Percentiles rank a stretch among this genome's conserved stretches.
phyloP scores from a whole-genome alignment of 2,113 vertebrate species.

The Mixornis gularis region DNA sequence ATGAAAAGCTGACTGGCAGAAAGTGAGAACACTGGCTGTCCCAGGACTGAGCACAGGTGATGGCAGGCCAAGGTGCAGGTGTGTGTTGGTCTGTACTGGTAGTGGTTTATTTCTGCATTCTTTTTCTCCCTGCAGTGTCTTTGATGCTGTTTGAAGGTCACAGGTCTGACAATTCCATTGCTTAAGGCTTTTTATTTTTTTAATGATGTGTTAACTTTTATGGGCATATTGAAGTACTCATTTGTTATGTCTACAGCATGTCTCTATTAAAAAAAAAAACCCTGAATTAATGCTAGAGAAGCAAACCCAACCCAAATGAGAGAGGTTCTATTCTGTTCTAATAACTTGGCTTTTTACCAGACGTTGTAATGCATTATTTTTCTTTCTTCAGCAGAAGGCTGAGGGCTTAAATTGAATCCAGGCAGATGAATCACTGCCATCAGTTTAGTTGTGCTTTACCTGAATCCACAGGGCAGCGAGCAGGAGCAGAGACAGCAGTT shows the following conservation, averaged over 20 bases:
- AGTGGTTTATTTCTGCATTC: neutral
- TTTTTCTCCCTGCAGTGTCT: neutral
- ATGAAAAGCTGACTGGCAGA: neutral
- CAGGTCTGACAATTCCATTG: neutral
- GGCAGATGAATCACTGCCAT: slow-evolving; percentile 35
- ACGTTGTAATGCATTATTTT: neutral
- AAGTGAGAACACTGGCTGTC: neutral
- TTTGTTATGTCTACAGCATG: neutral
- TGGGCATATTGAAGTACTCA: neutral
- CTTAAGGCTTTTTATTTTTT: slow-evolving; percentile 8
- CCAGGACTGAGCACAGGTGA: neutral
- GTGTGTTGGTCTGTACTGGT: neutral
- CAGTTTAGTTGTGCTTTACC: slow-evolving; percentile 9
- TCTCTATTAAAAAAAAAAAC: neutral
- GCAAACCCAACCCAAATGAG: slow-evolving; percentile 16
- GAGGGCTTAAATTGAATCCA: slow-evolving; percentile 35
- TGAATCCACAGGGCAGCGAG: neutral
- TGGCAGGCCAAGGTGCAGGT: neutral
- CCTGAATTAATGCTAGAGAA: neutral
- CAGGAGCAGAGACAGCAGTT: neutral
- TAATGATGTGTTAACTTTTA: slow-evolving; percentile 28
- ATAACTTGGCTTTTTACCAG: slow-evolving; percentile 50
- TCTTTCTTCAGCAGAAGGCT: slow-evolving; percentile 25
- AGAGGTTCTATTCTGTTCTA: slow-evolving; percentile 15
- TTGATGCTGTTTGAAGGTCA: slow-evolving; percentile 29